These are phyloP conservation scores for Astyanax mexicanus DNA, from an alignment of 2,797 vertebrate genomes.

Conservation along the genomic window DNA sequence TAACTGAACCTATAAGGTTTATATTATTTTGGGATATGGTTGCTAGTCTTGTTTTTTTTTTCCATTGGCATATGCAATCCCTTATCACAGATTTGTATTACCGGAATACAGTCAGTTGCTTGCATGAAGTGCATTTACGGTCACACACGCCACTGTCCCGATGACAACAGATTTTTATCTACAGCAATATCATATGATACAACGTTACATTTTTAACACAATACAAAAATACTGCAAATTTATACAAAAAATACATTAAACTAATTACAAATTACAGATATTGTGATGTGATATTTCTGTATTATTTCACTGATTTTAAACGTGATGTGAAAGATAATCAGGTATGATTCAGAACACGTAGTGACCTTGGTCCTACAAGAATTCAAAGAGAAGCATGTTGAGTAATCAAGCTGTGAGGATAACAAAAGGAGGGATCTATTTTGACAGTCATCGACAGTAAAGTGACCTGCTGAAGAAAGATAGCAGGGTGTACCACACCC, in stretches of 20 bases:
- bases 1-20: background rate
- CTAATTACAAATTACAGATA: slow-evolving; percentile 15
- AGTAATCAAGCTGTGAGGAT: slow-evolving; percentile 52
- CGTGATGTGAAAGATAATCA: background rate
- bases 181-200: no score
- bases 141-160: no score
- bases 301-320: no score
- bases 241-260: slow-evolving; percentile 69
- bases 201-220: no score
- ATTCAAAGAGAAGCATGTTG: no score
- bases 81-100: slow-evolving; percentile 12
- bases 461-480: slow-evolving; percentile 22
- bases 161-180: no score
- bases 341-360: no score
- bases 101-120: background rate
- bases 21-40: background rate
- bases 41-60: slow-evolving; percentile 5
- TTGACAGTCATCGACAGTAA: background rate
- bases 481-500: slow-evolving; percentile 47
- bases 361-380: no score
- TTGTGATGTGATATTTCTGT: no score
- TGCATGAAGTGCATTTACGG: background rate
- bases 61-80: background rate
- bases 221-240: no score
- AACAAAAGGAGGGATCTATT: slow-evolving; percentile 55